Percentiles rank a stretch among this genome's conserved stretches.
These are phyloP conservation scores for Rhagoletis pomonella DNA, from an alignment of 1,140 invertebrate genomes.

Conservation along the genomic window DNA sequence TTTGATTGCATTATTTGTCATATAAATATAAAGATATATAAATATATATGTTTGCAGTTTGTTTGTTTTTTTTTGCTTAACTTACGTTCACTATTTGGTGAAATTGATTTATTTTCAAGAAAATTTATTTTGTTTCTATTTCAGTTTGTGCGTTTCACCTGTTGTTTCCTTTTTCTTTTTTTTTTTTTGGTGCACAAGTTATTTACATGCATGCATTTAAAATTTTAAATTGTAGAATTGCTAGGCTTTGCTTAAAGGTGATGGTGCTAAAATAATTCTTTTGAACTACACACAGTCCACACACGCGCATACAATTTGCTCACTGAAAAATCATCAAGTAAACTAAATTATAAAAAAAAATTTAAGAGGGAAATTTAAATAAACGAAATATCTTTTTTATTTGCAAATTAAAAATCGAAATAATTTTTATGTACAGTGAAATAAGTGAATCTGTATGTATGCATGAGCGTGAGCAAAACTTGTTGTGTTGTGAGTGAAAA, in stretches of 20 bases:
- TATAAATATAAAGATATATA: conserved; percentile 31
- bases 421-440: neutral
- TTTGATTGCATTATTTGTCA: conserved; percentile 25
- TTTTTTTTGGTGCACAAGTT: neutral
- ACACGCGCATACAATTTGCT: conserved; percentile 42
- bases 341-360: neutral
- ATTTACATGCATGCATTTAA: conserved; percentile 18
- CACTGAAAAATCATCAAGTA: conserved; percentile 8
- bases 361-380: too few species aligned
- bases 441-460: neutral
- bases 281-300: conserved; percentile 38
- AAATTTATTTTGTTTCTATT: neutral
- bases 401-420: neutral
- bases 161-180: neutral
- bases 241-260: conserved; percentile 11
- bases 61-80: neutral
- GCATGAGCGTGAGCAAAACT: neutral
- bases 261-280: conserved; percentile 51
- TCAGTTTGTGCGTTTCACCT: neutral
- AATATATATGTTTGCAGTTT: neutral
- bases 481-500: neutral
- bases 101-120: neutral
- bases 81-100: conserved; percentile 2
- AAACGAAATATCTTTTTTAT: too few species aligned
- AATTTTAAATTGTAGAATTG: neutral